Evolutionary conservation across 1,140 invertebrate species (phyloP).

Genomic region (Pemphigus obesinymphae): DNA sequence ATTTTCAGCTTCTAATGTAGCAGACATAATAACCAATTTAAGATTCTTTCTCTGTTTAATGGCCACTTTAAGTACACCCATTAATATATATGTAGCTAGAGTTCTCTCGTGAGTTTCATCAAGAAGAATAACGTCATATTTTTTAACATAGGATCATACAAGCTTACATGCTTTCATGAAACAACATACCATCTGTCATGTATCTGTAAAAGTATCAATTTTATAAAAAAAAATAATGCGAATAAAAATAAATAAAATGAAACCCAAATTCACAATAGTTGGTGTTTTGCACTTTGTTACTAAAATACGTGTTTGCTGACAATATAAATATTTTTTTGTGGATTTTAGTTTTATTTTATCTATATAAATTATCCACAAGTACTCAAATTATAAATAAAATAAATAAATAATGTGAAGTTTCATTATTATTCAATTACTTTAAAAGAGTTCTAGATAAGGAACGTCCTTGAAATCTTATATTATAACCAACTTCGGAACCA

Average conservation of each 20-base stretch:
- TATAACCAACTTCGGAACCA: conserved; percentile 98
- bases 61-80: conserved; percentile 98
- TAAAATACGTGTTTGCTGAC: too few relatives aligned
- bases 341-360: too few relatives aligned
- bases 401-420: background rate
- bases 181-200: conserved; percentile 99
- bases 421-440: conserved; percentile 54
- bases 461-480: conserved; percentile 99
- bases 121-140: conserved; percentile 91
- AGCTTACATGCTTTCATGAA: conserved; percentile 98
- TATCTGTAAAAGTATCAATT: too few relatives aligned
- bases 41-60: conserved; percentile 88
- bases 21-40: conserved; percentile 99
- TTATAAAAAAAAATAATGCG: too few relatives aligned
- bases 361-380: too few relatives aligned
- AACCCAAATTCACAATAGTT: too few relatives aligned
- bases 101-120: conserved; percentile 99
- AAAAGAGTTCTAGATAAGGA: conserved; percentile 88
- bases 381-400: conserved; percentile 41
- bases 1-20: conserved; percentile 98
- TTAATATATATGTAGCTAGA: conserved; percentile 95
- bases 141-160: conserved; percentile 96
- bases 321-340: too few relatives aligned
- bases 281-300: too few relatives aligned
- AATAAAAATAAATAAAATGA: too few relatives aligned